phyloP scores from a whole-genome alignment of 2,888 invertebrate species.

The Troides oblongomaculatus region DNA sequence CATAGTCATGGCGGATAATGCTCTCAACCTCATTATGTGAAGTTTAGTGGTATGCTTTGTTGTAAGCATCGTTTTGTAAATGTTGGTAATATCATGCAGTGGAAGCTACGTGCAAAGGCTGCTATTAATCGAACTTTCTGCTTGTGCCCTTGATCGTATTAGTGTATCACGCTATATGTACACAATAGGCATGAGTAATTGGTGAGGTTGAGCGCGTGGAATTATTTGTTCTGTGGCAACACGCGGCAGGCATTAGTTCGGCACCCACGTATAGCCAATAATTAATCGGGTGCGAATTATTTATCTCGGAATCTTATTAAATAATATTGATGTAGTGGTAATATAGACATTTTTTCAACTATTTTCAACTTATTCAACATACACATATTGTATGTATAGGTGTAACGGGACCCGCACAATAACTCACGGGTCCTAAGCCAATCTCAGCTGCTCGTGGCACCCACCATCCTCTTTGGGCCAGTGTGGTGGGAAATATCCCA shows the following conservation, averaged over 20 bases:
- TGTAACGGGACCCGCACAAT: too few species aligned
- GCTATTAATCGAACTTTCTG: neutral
- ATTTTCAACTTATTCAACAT: too few species aligned
- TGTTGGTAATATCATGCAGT: neutral
- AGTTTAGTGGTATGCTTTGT: too few species aligned
- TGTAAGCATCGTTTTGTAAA: too few species aligned
- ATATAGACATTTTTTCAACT: too few species aligned
- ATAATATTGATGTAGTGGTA: neutral
- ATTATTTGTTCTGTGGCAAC: constrained; percentile 26
- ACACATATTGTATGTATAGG: too few species aligned
- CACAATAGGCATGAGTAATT: constrained; percentile 47
- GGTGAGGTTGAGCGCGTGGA: constrained; percentile 23
- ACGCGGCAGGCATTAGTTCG: constrained; percentile 35
- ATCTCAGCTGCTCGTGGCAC: too few species aligned
- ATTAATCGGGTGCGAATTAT: constrained; percentile 52
- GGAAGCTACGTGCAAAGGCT: neutral
- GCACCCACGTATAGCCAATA: constrained; percentile 41
- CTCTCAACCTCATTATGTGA: too few species aligned
- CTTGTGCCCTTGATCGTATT: constrained; percentile 20
- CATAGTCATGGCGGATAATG: too few species aligned
- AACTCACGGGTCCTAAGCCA: too few species aligned
- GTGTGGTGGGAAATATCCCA: too few species aligned
- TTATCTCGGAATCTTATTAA: constrained; percentile 41
- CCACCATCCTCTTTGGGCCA: too few species aligned
- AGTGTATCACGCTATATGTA: constrained; percentile 37